Conservation (phyloP, 2,888 invertebrate species). For the Ennomos erosarius region DNA sequence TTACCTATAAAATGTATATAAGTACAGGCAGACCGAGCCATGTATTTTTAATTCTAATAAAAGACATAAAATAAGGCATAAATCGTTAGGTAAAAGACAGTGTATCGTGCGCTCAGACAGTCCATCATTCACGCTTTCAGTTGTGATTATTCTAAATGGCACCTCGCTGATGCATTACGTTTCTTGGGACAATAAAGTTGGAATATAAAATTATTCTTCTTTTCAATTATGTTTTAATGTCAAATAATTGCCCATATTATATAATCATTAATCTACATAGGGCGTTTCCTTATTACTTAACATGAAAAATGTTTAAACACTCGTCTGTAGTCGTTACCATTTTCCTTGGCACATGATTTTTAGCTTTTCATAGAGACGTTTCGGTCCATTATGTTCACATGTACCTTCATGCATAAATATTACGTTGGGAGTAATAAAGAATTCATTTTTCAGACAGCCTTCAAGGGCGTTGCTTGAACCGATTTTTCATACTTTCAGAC, state of each 20-base stretch:
- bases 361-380: slow-evolving; percentile 17
- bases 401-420: slow-evolving; percentile 18
- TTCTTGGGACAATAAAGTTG: slow-evolving; percentile 12
- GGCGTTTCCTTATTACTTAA: no score
- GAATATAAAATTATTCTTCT: background rate
- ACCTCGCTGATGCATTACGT: slow-evolving; percentile 1
- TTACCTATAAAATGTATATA: slow-evolving; percentile 15
- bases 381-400: slow-evolving; percentile 15
- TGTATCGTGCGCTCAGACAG: slow-evolving; percentile 16
- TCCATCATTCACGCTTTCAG: slow-evolving; percentile 16
- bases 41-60: slow-evolving; percentile 21
- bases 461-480: slow-evolving; percentile 37
- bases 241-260: no score
- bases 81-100: slow-evolving; percentile 21
- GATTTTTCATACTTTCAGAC: slow-evolving; percentile 47
- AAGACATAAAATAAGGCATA: slow-evolving; percentile 20
- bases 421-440: slow-evolving; percentile 28
- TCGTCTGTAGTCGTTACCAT: background rate
- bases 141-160: slow-evolving; percentile 8
- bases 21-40: slow-evolving; percentile 13
- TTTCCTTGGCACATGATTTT: slow-evolving; percentile 8
- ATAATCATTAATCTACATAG: no score
- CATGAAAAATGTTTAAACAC: no score
- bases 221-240: no score
- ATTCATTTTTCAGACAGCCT: slow-evolving; percentile 33